A percentile compares a stretch with the other conserved stretches of the same genome.
These are phyloP conservation scores for Dryomyza anilis DNA, from an alignment of 2,888 invertebrate genomes.

Conservation along the genomic window DNA sequence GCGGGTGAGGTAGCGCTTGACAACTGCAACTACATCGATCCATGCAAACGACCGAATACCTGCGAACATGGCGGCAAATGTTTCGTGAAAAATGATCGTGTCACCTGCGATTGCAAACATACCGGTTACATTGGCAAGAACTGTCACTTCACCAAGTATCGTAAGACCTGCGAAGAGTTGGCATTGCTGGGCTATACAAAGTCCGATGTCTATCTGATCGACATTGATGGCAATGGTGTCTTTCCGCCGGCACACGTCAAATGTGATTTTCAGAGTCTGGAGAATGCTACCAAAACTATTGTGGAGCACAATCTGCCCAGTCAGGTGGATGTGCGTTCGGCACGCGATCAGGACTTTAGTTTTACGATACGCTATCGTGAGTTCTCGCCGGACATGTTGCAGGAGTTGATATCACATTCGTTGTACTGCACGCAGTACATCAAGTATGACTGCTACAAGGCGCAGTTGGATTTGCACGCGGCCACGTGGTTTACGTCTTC, in stretches of 20 bases:
- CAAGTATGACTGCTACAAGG: slow-evolving; percentile 88
- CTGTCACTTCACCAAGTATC: slow-evolving; percentile 91
- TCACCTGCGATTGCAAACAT: slow-evolving; percentile 87
- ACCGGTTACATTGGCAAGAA: slow-evolving; percentile 93
- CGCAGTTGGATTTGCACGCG: slow-evolving; percentile 83
- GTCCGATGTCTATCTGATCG: slow-evolving; percentile 89
- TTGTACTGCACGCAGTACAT: slow-evolving; percentile 87
- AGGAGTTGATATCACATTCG: slow-evolving; percentile 87
- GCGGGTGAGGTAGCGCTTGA: slow-evolving; percentile 89
- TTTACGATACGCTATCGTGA: slow-evolving; percentile 87
- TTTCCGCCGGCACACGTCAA: slow-evolving; percentile 91
- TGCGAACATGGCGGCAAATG: slow-evolving; percentile 93
- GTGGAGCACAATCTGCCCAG: slow-evolving; percentile 91
- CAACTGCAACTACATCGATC: slow-evolving; percentile 88
- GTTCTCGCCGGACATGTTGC: slow-evolving; percentile 88
- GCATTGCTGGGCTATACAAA: slow-evolving; percentile 86
- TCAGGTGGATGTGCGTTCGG: slow-evolving; percentile 85
- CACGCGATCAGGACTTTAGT: slow-evolving; percentile 79
- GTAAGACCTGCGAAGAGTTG: slow-evolving; percentile 90
- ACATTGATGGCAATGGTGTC: slow-evolving; percentile 91
- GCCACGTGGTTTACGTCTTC: slow-evolving; percentile 90
- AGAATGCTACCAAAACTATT: slow-evolving; percentile 83
- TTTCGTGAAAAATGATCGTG: slow-evolving; percentile 83
- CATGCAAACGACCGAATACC: slow-evolving; percentile 85
- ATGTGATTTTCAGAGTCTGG: slow-evolving; percentile 88